Evolutionary conservation across 2,797 vertebrate species (phyloP).

Genomic region (Fistularia tabacaria): DNA sequence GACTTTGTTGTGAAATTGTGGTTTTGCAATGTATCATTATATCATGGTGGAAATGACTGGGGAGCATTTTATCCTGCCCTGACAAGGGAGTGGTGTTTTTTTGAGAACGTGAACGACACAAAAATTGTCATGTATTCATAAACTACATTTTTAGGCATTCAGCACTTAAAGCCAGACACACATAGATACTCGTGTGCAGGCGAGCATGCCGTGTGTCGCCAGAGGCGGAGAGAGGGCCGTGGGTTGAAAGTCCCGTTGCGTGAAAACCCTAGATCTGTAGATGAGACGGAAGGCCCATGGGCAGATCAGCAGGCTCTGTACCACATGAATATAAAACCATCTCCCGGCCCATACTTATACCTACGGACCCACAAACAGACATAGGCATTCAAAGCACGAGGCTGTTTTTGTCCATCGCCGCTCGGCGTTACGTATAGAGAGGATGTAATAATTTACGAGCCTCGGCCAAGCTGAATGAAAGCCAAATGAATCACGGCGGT

Average conservation of each 20-base stretch:
- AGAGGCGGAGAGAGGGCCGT: constrained; percentile 53
- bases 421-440: constrained; percentile 24
- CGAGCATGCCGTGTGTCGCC: constrained; percentile 42
- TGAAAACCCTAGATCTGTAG: constrained; percentile 52
- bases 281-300: constrained; percentile 64
- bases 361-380: constrained; percentile 22
- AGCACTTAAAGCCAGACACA: constrained; percentile 22
- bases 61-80: constrained; percentile 47
- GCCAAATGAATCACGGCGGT: constrained; percentile 42
- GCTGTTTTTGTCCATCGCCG: constrained; percentile 17
- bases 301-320: constrained; percentile 53
- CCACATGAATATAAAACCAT: constrained; percentile 47
- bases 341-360: constrained; percentile 20
- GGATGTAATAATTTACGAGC: constrained; percentile 48
- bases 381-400: constrained; percentile 19
- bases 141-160: constrained; percentile 15
- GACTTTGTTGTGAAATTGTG: no score
- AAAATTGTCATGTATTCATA: constrained; percentile 12
- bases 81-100: constrained; percentile 27
- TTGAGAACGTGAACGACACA: constrained; percentile 24
- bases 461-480: constrained; percentile 42
- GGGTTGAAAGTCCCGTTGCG: constrained; percentile 61
- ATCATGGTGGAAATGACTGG: constrained; percentile 33
- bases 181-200: constrained; percentile 21
- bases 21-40: no score